A percentile compares a stretch with the other conserved stretches of the same genome.
These are phyloP conservation scores for Entomyzon cyanotis DNA, from an alignment of 2,113 vertebrate species.

Conservation along the genomic window DNA sequence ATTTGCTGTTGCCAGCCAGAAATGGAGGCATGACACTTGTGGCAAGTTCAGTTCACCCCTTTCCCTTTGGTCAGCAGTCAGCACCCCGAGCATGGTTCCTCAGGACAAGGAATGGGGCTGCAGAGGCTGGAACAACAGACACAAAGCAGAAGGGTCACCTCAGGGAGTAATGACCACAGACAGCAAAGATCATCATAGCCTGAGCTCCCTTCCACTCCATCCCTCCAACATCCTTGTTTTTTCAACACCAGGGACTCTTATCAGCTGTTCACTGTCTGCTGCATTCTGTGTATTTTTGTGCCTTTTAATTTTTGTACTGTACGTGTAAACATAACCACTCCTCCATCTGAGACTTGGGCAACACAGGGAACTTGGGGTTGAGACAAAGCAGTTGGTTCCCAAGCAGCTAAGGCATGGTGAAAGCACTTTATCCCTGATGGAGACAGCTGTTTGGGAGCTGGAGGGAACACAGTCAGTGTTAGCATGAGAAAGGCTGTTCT, in stretches of 20 bases:
- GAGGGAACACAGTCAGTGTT: not conserved
- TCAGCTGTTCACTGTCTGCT: conserved; percentile 64
- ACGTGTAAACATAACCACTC: conserved; percentile 57
- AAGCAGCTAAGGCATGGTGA: not conserved
- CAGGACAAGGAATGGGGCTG: not conserved
- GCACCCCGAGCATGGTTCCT: not conserved
- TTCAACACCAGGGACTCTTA: conserved; percentile 36
- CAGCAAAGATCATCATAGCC: not conserved
- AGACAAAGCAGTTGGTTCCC: conserved; percentile 23
- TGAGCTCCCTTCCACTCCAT: not conserved
- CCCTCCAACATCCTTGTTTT: conserved; percentile 30
- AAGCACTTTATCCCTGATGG: conserved; percentile 53
- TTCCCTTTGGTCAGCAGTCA: not conserved
- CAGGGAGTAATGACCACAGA: not conserved
- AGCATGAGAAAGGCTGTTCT: not conserved
- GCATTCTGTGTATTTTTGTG: conserved; percentile 72
- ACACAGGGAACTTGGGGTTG: not conserved
- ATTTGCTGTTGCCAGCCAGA: conserved; percentile 41
- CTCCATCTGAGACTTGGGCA: conserved; percentile 11
- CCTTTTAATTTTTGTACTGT: conserved; percentile 75
- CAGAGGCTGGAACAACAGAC: not conserved
- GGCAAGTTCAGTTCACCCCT: not conserved
- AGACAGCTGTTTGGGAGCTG: not conserved
- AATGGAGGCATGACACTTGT: not conserved
- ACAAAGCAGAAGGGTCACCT: conserved; percentile 13